Base-by-base conservation (phyloP, 1,140 invertebrate species). In the Papilio machaon region DNA sequence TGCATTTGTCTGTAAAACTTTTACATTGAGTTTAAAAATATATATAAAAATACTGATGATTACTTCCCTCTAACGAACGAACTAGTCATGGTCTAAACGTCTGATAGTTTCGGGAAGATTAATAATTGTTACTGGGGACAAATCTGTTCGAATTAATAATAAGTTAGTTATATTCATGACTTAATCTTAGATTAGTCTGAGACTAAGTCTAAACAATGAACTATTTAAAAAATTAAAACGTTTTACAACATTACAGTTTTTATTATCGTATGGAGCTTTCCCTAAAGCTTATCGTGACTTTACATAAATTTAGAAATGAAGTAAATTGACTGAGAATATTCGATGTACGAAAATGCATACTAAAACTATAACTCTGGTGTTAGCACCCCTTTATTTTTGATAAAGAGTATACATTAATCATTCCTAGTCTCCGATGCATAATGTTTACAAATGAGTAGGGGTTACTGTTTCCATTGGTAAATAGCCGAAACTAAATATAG, bases 1-100 rank as follows among this genome's bases (percentile, higher is more conserved):
- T 85, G 83, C 86, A 82, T 87, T 86, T 87, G 84, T 73, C 85
- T 83, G 81, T 82, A 84, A 82, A 88, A 90, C 91, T 87, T 91
- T 91, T 88, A 82, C 60, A 60, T 60, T 1, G 54, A 60, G 19
- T 54, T 17, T 54, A 2, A 15, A 54, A 54, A 5, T 19, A 58
- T 19, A 58, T 2, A 58, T 19, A 58, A 13, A 2, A 13, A 52
- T 13, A 52, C 2, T 52, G 13, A 52, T 52, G 2, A 52, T 52
- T 13, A 2, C 2, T 13, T 2, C 49, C 11, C 13, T 52, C 4
- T n/a, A n/a, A n/a, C n/a, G n/a, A n/a, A n/a, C n/a, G n/a, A n/a
- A n/a, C n/a, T n/a, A n/a, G n/a, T n/a, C n/a, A n/a, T n/a, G n/a
- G n/a, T n/a, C n/a, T n/a, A 19, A 60, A n/a, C 17, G n/a, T 60